These are phyloP conservation scores for Xenotilapia flavipinnis DNA, from an alignment of 2,113 vertebrate species.

Conservation along the genomic window DNA sequence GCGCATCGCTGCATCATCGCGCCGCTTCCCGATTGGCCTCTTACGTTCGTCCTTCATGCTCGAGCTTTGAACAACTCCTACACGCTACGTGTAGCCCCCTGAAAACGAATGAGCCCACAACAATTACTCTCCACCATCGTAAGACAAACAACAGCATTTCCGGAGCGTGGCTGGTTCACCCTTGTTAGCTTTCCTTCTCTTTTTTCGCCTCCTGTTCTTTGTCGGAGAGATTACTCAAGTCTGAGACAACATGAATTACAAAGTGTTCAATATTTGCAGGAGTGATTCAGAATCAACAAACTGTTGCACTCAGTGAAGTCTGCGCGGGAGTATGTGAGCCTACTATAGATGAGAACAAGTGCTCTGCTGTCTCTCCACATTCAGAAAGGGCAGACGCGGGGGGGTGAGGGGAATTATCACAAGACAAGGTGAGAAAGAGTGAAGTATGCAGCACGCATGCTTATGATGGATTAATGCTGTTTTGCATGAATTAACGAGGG, in stretches of 20 bases:
- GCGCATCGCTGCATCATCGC: background rate
- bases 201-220: background rate
- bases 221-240: background rate
- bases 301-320: background rate
- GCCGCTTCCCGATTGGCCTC: slow-evolving; percentile 13
- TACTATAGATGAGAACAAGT: background rate
- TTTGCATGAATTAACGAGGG: slow-evolving; percentile 58
- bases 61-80: background rate
- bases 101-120: background rate
- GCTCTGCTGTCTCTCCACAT: background rate
- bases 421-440: background rate
- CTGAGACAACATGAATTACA: slow-evolving; percentile 6
- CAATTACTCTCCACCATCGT: background rate
- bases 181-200: background rate
- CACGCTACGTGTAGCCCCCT: background rate
- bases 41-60: slow-evolving; percentile 28
- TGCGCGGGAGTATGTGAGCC: background rate
- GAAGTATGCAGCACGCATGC: background rate
- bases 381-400: background rate
- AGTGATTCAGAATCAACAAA: slow-evolving; percentile 19
- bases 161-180: background rate
- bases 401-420: background rate
- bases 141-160: background rate
- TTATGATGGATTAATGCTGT: slow-evolving; percentile 52
- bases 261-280: slow-evolving; percentile 29